These are phyloP conservation scores for Heliothis peltigera DNA, from an alignment of 2,888 invertebrate species.

Conservation along the genomic window DNA sequence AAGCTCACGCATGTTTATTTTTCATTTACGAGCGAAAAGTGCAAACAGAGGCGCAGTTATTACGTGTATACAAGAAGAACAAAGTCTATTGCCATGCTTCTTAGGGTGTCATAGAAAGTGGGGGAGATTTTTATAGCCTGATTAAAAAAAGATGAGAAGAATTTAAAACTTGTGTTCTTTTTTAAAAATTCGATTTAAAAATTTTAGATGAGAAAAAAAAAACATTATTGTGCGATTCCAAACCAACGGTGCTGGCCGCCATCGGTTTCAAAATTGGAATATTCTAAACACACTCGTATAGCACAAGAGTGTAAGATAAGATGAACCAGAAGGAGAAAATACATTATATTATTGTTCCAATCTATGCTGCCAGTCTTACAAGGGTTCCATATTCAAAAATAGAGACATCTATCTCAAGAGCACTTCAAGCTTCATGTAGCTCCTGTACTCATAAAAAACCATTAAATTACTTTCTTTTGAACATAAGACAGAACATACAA, in stretches of 20 bases:
- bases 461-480: too few species aligned
- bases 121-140: slow-evolving; percentile 23
- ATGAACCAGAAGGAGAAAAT: too few species aligned
- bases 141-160: slow-evolving; percentile 15
- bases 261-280: too few species aligned
- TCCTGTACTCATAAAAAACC: slow-evolving; percentile 16
- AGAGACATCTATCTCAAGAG: slow-evolving; percentile 45
- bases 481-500: too few species aligned
- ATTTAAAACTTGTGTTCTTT: not conserved
- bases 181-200: not conserved
- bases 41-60: slow-evolving; percentile 71
- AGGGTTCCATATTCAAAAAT: slow-evolving; percentile 12
- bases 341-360: too few species aligned
- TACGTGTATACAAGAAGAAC: slow-evolving; percentile 69
- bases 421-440: slow-evolving; percentile 31
- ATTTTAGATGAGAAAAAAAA: too few species aligned
- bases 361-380: not conserved
- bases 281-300: too few species aligned
- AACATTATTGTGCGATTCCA: too few species aligned
- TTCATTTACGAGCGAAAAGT: slow-evolving; percentile 84
- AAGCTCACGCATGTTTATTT: slow-evolving; percentile 87
- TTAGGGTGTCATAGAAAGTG: slow-evolving; percentile 16
- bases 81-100: slow-evolving; percentile 54
- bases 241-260: too few species aligned
- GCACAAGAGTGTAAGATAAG: too few species aligned